Conservation (phyloP, 1,140 invertebrate species). For the Drosophila pseudoananassae region DNA sequence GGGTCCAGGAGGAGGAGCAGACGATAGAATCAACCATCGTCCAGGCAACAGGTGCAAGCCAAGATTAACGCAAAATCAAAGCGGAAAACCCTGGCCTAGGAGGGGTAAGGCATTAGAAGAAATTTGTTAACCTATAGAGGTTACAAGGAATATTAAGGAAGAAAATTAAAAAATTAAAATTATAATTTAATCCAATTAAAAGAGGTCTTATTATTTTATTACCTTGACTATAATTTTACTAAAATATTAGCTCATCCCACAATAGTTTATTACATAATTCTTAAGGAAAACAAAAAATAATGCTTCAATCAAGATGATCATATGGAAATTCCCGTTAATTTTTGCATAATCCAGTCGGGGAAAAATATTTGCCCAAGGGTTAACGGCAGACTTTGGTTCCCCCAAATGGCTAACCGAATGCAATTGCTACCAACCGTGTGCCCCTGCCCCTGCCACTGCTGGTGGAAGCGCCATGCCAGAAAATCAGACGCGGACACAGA, state of each 20-base stretch:
- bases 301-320: background rate
- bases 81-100: slow-evolving; percentile 64
- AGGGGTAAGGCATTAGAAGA: slow-evolving; percentile 35
- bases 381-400: slow-evolving; percentile 38
- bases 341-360: slow-evolving; percentile 1
- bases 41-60: slow-evolving; percentile 71
- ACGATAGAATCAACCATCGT: slow-evolving; percentile 16
- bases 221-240: too few relatives aligned
- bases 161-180: too few relatives aligned
- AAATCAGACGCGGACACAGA: slow-evolving; percentile 18
- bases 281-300: background rate
- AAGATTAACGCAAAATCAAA: slow-evolving; percentile 81
- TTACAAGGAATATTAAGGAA: too few relatives aligned
- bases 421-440: slow-evolving; percentile 41
- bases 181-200: too few relatives aligned
- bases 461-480: slow-evolving; percentile 19
- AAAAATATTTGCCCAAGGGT: slow-evolving; percentile 13
- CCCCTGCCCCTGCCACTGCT: background rate
- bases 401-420: slow-evolving; percentile 49
- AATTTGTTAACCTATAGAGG: slow-evolving; percentile 32
- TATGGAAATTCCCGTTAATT: background rate
- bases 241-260: too few relatives aligned
- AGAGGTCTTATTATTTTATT: too few relatives aligned
- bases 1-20: slow-evolving; percentile 32
- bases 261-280: background rate